Evolutionary conservation across 2,797 vertebrate genomes (phyloP), one percentile per base, ranked within the genome.

Genomic region (Carduelis carduelis): DNA sequence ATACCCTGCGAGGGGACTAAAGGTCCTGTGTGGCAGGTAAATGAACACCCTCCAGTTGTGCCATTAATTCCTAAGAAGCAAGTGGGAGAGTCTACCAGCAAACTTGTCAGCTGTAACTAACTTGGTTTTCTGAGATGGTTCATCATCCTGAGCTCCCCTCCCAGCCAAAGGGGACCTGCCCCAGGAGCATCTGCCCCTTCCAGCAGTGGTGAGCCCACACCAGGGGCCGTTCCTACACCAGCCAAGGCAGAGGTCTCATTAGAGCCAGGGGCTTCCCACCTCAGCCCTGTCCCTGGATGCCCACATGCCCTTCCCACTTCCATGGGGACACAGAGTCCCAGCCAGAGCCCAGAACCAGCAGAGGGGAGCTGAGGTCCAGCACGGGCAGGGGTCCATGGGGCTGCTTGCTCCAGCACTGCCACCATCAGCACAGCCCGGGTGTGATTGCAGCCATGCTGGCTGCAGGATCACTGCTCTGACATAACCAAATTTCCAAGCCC

Each of bases 41-140:
- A 97, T 96, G 87, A 96, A 96, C 94, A 96, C 59, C 89, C 85
- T 95, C 49, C 80, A 77, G 94, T 91, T 96, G 89, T 83, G 89
- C 80, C 74, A 95, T 97, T 96, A 95, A 94, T 95, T 82, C 46
- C 63, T 37, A 41, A 11, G 80, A 19, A 95, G 22, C 11, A 6
- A 92, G 70, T 47, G 30, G 34, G 53, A 89, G 61, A 69, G 37
- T 60, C 93, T 70, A 72, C 43, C 61, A 55, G 72, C 49, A 80
- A 89, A 91, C 59, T 59, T 66, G 24, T 93, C 91, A 88, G 56
- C 91, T 83, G 91, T 94, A 75, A 93, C 92, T 96, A 95, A 96
- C 89, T 88, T 5, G 1, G 17, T 76, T 82, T 91, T 70, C 44
- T 82, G 56, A 88, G 56, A 49, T 34, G 13, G 27, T 16, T 65